Conservation (phyloP, 2,113 vertebrate genomes). For the Anhinga rufa region DNA sequence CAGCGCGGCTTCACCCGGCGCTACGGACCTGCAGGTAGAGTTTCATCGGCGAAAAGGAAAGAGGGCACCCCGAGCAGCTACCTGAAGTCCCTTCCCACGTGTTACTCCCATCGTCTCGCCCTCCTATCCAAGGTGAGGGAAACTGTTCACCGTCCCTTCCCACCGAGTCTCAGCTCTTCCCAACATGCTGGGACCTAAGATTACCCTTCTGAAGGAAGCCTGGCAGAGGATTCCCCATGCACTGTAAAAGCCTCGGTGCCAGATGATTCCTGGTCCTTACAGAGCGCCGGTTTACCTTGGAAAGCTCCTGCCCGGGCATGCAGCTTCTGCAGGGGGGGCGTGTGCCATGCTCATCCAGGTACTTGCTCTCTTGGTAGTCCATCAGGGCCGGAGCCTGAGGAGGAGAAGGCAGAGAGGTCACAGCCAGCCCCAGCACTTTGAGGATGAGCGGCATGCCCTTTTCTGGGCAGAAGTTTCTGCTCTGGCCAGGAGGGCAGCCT, state of each 20-base stretch:
- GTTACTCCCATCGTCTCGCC: background rate
- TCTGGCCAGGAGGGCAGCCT: background rate
- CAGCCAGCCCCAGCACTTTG: background rate
- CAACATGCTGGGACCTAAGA: background rate
- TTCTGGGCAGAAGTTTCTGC: background rate
- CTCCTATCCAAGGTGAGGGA: background rate
- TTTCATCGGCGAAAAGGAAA: background rate
- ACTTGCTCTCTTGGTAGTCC: constrained; percentile 73
- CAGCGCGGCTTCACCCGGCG: background rate
- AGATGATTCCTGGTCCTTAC: background rate
- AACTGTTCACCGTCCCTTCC: background rate
- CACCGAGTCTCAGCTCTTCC: background rate
- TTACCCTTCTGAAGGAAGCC: background rate
- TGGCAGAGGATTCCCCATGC: background rate
- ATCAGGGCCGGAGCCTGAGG: constrained; percentile 16
- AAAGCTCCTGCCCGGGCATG: constrained; percentile 78
- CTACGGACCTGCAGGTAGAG: too few relatives aligned
- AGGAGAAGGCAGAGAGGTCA: background rate
- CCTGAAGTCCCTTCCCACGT: background rate
- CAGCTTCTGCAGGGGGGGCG: constrained; percentile 73
- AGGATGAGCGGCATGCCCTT: background rate
- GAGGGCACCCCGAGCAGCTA: background rate
- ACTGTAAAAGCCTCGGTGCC: background rate
- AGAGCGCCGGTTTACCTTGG: constrained; percentile 68
- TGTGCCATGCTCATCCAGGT: constrained; percentile 61